Evolutionary conservation across 2,888 invertebrate genomes (phyloP).

Genomic region (Gnatocerus cornutus): DNA sequence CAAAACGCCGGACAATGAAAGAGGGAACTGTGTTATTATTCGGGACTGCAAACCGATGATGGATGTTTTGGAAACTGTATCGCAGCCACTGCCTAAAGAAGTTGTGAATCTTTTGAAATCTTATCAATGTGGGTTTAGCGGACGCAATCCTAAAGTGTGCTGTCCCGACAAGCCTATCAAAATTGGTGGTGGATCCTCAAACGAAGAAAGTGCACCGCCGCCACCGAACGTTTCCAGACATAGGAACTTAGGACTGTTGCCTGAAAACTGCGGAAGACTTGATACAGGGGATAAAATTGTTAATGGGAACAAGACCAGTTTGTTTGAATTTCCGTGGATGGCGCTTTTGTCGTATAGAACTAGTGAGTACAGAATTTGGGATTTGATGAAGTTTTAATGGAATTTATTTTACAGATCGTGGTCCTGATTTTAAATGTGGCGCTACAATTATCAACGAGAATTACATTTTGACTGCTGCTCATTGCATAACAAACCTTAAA

Average conservation of each 20-base stretch:
- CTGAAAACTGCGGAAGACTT: conserved; percentile 74
- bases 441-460: conserved; percentile 74
- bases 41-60: conserved; percentile 54
- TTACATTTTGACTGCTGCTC: conserved; percentile 76
- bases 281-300: conserved; percentile 73
- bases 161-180: conserved; percentile 23
- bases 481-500: conserved; percentile 70
- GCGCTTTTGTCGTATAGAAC: conserved; percentile 77
- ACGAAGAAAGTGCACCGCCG: neutral
- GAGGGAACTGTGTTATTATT: conserved; percentile 67
- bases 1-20: conserved; percentile 61
- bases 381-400: conserved; percentile 53
- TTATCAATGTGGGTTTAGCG: conserved; percentile 39
- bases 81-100: conserved; percentile 52
- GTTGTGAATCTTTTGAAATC: conserved; percentile 44
- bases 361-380: conserved; percentile 47
- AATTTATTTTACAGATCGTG: conserved; percentile 37
- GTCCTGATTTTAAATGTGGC: conserved; percentile 68
- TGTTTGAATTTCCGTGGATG: conserved; percentile 86
- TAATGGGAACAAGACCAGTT: conserved; percentile 76
- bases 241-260: conserved; percentile 66
- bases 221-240: conserved; percentile 56
- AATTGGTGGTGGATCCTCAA: neutral
- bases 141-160: conserved; percentile 14
- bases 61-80: conserved; percentile 50